Evolutionary conservation across 2,113 vertebrate species (phyloP).

Genomic region (Tylochromis polylepis): DNA sequence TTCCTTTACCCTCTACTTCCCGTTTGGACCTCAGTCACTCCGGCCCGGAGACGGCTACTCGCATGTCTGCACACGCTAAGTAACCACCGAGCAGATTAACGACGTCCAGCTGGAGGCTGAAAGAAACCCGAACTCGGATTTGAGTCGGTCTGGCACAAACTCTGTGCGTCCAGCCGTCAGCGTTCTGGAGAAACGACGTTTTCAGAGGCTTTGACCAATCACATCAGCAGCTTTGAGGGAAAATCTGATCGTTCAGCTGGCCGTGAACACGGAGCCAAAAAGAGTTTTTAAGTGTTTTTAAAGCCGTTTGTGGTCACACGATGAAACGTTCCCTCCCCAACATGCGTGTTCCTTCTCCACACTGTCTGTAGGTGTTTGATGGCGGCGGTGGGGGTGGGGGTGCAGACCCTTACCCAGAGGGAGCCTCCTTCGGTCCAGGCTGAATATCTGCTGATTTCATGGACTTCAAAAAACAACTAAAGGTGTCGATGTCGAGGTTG

Average conservation of each 20-base stretch:
- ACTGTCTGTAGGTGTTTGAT: constrained; percentile 37
- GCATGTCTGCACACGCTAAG: no score
- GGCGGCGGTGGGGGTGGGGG: neutral
- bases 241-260: neutral
- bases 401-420: constrained; percentile 45
- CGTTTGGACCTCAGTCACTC: neutral
- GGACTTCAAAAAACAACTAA: constrained; percentile 31
- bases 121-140: no score
- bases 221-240: neutral
- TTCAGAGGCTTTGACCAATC: neutral
- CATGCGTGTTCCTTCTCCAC: constrained; percentile 10
- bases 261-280: neutral
- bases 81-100: neutral
- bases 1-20: neutral
- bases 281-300: neutral
- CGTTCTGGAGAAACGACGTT: neutral
- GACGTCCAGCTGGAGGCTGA: neutral
- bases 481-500: constrained; percentile 67
- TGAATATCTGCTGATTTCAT: constrained; percentile 25
- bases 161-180: neutral
- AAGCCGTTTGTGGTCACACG: constrained; percentile 14
- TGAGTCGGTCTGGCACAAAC: no score
- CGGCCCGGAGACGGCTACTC: neutral
- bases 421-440: neutral
- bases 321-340: constrained; percentile 2